phyloP scores from a whole-genome alignment of 1,140 invertebrate genomes.

The Drosophila sp. region DNA sequence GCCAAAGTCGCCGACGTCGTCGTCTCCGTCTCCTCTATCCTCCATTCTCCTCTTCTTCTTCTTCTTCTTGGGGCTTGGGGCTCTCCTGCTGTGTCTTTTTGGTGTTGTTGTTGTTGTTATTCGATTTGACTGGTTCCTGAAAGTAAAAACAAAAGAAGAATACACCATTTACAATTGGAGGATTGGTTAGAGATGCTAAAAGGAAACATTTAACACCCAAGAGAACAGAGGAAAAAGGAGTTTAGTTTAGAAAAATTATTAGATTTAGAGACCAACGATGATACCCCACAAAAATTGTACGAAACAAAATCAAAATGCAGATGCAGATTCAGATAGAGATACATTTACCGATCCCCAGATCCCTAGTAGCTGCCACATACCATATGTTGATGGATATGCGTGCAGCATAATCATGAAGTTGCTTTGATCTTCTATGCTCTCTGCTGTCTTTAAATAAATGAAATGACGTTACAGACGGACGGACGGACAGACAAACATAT shows the following conservation, averaged over 20 bases:
- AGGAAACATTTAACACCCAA: not conserved
- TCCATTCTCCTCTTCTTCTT: conserved; percentile 5
- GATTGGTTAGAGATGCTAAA: not conserved
- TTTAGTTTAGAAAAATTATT: too few relatives aligned
- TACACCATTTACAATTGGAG: not conserved
- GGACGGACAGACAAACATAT: conserved; percentile 27
- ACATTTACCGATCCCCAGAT: conserved; percentile 5
- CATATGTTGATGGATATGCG: conserved; percentile 75
- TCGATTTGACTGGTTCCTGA: conserved; percentile 36
- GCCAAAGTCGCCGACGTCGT: conserved; percentile 22
- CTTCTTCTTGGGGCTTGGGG: conserved; percentile 20
- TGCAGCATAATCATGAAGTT: conserved; percentile 68
- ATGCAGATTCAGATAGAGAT: conserved; percentile 6
- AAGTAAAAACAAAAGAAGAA: conserved; percentile 40
- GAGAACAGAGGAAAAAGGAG: not conserved
- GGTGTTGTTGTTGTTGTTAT: conserved; percentile 30
- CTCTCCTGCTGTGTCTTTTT: conserved; percentile 47
- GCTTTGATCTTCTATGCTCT: conserved; percentile 66
- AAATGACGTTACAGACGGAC: conserved; percentile 47
- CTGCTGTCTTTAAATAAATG: conserved; percentile 71
- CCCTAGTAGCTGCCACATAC: conserved; percentile 29
- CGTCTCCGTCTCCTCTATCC: not conserved
- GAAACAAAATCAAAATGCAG: not conserved
- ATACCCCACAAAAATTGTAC: too few relatives aligned
- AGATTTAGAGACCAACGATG: too few relatives aligned